Evolutionary conservation across 2,113 vertebrate species (phyloP).

Genomic region (Channa maculata): DNA sequence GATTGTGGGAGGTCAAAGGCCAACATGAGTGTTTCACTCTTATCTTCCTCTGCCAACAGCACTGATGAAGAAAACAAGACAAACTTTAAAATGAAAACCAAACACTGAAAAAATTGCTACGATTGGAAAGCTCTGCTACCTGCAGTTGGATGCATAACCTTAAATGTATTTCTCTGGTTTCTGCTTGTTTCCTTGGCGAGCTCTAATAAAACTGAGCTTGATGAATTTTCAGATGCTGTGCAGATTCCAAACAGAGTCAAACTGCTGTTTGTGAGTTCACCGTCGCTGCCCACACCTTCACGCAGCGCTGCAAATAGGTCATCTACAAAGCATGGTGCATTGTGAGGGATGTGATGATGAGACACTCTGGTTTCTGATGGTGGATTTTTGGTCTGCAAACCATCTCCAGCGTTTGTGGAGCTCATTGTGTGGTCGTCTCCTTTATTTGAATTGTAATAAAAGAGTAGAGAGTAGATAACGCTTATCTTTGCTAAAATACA

Average conservation of each 20-base stretch:
- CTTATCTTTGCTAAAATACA: no score
- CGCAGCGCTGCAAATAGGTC: conserved; percentile 62
- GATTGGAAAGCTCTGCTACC: conserved; percentile 39
- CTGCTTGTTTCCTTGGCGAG: conserved; percentile 23
- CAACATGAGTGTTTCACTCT: conserved; percentile 46
- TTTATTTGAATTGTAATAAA: neutral
- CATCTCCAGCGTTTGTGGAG: neutral
- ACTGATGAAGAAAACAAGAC: conserved; percentile 56
- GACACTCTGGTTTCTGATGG: neutral
- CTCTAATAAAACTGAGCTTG: conserved; percentile 19
- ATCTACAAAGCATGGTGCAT: conserved; percentile 46
- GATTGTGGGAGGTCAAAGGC: conserved; percentile 68
- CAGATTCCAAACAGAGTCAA: conserved; percentile 76
- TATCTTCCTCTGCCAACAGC: conserved; percentile 47
- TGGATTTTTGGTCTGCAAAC: neutral
- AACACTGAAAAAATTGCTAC: neutral
- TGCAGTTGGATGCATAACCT: conserved; percentile 60
- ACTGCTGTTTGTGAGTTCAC: conserved; percentile 36
- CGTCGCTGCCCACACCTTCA: conserved; percentile 23
- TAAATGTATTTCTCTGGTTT: conserved; percentile 23
- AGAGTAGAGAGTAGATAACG: no score
- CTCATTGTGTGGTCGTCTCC: neutral
- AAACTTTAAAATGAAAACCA: neutral
- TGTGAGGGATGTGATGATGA: neutral
- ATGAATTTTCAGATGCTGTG: neutral